phyloP scores from a whole-genome alignment of 2,888 invertebrate genomes.

The Eupsilia transversa region DNA sequence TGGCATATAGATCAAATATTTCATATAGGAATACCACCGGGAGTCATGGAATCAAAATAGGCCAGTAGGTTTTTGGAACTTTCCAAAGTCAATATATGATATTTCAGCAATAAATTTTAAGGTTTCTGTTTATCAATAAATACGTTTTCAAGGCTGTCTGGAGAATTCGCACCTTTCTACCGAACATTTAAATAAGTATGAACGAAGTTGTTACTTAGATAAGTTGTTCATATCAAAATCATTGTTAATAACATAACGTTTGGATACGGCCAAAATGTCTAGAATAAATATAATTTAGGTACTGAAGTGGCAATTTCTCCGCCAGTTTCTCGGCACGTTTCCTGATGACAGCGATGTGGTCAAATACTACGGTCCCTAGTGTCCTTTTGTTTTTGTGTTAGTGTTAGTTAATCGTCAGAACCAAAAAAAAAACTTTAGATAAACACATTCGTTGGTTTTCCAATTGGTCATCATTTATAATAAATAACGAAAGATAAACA shows the following conservation, averaged over 20 bases:
- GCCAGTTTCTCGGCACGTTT: too few species aligned
- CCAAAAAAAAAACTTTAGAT: too few species aligned
- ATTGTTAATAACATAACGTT: neutral
- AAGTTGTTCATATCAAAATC: neutral
- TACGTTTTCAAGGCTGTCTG: conserved; percentile 39
- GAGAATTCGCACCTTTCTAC: conserved; percentile 8
- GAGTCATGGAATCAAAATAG: neutral
- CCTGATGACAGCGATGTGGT: too few species aligned
- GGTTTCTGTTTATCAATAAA: conserved; percentile 1
- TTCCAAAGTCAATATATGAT: neutral
- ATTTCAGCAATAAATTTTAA: conserved; percentile 5
- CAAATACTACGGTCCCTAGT: too few species aligned
- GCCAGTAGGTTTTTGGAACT: conserved; percentile 4
- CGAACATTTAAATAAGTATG: neutral
- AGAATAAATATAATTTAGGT: too few species aligned
- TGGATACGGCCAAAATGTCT: too few species aligned
- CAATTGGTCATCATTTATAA: too few species aligned
- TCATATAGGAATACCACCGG: neutral
- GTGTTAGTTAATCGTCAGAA: too few species aligned
- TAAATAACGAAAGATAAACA: too few species aligned
- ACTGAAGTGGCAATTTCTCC: too few species aligned
- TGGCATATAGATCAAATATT: neutral
- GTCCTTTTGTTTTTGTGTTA: too few species aligned
- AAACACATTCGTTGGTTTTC: too few species aligned
- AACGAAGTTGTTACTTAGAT: neutral